These are phyloP conservation scores for Tolmerus cingulatus DNA, from an alignment of 2,888 invertebrate species.

Conservation along the genomic window DNA sequence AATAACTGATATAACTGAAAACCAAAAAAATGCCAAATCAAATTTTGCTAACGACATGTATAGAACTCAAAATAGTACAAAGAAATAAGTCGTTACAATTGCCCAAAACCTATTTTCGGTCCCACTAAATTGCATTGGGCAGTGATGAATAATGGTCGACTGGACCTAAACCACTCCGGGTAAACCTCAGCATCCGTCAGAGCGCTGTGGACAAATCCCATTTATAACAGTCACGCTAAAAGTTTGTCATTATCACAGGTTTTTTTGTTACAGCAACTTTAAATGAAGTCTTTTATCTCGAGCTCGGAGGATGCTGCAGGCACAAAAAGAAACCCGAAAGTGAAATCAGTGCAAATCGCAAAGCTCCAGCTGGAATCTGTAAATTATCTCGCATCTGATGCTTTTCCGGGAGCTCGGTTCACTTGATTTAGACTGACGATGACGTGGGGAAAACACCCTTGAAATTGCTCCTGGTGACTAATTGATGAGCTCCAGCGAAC, in stretches of 20 bases:
- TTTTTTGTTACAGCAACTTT: neutral
- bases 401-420: neutral
- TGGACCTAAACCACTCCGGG: neutral
- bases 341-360: neutral
- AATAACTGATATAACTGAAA: no score
- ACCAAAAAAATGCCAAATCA: neutral
- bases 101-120: neutral
- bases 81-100: neutral
- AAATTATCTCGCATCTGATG: neutral
- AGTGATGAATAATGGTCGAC: neutral
- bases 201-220: neutral
- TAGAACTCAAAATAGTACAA: neutral
- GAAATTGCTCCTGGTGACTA: neutral
- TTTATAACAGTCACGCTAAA: neutral
- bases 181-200: neutral
- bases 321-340: neutral
- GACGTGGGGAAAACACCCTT: neutral
- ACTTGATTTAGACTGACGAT: neutral
- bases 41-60: neutral
- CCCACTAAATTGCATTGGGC: neutral
- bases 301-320: neutral
- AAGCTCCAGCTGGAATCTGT: neutral
- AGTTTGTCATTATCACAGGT: neutral
- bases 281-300: neutral
- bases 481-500: neutral